phyloP scores from a whole-genome alignment of 92 coral and sea anemone species.

The Zoanthus gigantus region DNA sequence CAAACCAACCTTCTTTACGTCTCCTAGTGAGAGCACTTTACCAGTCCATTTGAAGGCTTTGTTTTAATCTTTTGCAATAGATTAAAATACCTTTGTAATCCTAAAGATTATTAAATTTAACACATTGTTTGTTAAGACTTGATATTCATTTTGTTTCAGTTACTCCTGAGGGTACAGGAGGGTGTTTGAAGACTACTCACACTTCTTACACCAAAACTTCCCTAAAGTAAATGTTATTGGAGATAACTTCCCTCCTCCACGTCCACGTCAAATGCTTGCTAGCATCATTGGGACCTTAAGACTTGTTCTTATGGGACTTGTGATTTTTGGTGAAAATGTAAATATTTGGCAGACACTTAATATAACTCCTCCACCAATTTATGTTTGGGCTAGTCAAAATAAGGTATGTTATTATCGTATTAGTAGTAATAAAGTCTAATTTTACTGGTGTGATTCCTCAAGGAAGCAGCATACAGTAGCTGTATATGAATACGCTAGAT shows the following conservation, averaged over 20 bases:
- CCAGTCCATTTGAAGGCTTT: neutral
- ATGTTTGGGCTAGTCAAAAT: slow-evolving; percentile 93
- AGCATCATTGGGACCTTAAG: slow-evolving; percentile 78
- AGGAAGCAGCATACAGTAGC: no score
- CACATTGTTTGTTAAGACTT: neutral
- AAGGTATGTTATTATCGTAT: slow-evolving; percentile 67
- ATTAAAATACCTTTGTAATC: neutral
- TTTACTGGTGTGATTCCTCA: no score
- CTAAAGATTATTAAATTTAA: neutral
- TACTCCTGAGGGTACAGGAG: slow-evolving; percentile 98
- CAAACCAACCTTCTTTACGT: no score
- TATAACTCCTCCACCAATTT: slow-evolving; percentile 81
- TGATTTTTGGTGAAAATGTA: slow-evolving; percentile 84
- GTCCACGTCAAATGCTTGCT: slow-evolving; percentile 88
- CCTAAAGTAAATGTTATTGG: slow-evolving; percentile 91
- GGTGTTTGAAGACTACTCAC: slow-evolving; percentile 98
- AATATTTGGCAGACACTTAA: slow-evolving; percentile 82
- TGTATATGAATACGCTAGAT: no score
- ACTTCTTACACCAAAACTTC: slow-evolving; percentile 96
- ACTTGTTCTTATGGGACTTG: slow-evolving; percentile 80
- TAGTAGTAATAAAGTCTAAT: no score
- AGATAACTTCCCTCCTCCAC: slow-evolving; percentile 98
- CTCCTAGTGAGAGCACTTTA: no score
- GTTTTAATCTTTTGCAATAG: neutral
- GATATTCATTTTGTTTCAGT: slow-evolving; percentile 57